Conservation (phyloP, 2,113 vertebrate genomes). For the Turnix velox region DNA sequence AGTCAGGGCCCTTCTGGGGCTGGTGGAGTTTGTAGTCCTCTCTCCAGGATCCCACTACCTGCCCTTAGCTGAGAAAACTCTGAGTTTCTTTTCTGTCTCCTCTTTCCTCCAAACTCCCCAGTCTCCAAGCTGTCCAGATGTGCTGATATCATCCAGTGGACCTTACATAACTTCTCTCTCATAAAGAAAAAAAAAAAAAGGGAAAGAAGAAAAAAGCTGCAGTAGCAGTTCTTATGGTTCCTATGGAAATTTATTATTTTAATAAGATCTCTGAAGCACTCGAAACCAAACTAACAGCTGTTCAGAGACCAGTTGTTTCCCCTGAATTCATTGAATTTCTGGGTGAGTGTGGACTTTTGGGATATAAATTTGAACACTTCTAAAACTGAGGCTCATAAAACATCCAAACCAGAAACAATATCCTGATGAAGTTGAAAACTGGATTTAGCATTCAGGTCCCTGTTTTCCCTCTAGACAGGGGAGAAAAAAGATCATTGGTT, state of each 20-base stretch:
- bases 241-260: constrained; percentile 60
- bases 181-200: not conserved
- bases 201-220: not conserved
- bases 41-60: not conserved
- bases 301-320: constrained; percentile 20
- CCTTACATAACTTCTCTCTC: constrained; percentile 20
- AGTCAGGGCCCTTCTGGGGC: not conserved
- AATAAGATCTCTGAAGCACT: constrained; percentile 43
- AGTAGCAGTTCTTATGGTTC: constrained; percentile 29
- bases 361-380: not conserved
- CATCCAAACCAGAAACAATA: not conserved
- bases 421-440: not conserved
- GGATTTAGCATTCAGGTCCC: not conserved
- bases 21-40: not conserved
- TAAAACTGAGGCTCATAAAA: not conserved
- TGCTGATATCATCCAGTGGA: constrained; percentile 12
- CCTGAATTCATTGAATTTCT: constrained; percentile 41
- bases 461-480: not conserved
- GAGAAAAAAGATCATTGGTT: not conserved
- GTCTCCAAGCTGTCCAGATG: constrained; percentile 16
- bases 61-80: not conserved
- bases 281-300: constrained; percentile 48
- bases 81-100: not conserved
- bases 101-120: not conserved
- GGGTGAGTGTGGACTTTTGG: constrained; percentile 1